These are phyloP conservation scores for Drosophila ironensis DNA, from an alignment of 1,140 invertebrate species.

Conservation along the genomic window DNA sequence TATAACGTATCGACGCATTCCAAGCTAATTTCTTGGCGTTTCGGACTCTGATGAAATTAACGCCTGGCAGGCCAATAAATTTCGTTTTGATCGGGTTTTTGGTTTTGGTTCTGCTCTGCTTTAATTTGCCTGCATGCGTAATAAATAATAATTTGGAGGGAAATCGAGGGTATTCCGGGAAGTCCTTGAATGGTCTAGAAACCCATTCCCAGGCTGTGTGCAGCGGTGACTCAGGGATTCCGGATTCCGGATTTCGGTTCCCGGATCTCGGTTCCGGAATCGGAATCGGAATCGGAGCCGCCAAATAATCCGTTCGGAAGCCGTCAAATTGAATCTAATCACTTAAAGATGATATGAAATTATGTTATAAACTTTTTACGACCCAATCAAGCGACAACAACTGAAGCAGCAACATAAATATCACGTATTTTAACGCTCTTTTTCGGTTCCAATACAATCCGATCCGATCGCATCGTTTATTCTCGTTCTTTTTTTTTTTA, in stretches of 20 bases:
- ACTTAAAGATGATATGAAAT: constrained; percentile 76
- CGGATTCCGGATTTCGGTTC: too few species aligned
- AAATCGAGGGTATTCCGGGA: too few species aligned
- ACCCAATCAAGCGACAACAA: constrained; percentile 10
- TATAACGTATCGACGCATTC: constrained; percentile 9
- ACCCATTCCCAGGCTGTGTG: not conserved
- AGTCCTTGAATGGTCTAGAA: constrained; percentile 4
- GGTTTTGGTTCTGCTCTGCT: constrained; percentile 48
- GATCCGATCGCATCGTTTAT: constrained; percentile 21
- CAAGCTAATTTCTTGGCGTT: constrained; percentile 40
- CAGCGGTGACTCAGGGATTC: constrained; percentile 10
- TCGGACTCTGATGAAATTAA: constrained; percentile 52
- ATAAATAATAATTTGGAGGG: constrained; percentile 71
- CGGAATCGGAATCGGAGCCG: not conserved
- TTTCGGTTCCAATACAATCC: constrained; percentile 38
- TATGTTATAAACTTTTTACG: constrained; percentile 74
- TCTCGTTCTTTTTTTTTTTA: constrained; percentile 11
- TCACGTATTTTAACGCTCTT: constrained; percentile 55
- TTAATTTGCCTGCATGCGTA: constrained; percentile 75
- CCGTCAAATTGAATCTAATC: constrained; percentile 72
- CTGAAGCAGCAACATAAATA: constrained; percentile 37
- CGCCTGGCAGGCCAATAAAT: constrained; percentile 29
- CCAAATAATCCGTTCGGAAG: not conserved
- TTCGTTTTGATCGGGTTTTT: constrained; percentile 49
- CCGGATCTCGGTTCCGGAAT: not conserved